Percentiles rank a stretch among this genome's conserved stretches.
Conservation (phyloP, 2,888 invertebrate genomes). For the Phasia obesa region DNA sequence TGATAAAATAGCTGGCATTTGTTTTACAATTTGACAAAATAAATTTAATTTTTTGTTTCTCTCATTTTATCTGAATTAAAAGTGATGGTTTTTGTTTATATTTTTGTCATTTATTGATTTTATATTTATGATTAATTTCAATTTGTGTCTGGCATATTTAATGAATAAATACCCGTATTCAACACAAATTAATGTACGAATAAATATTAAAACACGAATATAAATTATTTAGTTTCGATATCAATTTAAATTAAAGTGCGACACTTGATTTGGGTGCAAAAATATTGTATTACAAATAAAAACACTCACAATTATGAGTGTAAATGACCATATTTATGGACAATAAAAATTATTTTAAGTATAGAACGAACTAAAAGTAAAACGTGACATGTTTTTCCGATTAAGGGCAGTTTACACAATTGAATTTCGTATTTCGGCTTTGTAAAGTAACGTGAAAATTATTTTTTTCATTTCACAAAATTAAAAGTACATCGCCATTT, state of each 20-base stretch:
- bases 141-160: slow-evolving; percentile 67
- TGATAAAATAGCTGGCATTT: slow-evolving; percentile 23
- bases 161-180: slow-evolving; percentile 61
- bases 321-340: slow-evolving; percentile 58
- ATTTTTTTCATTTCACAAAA: too few relatives aligned
- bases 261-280: slow-evolving; percentile 18
- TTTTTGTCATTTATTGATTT: slow-evolving; percentile 59
- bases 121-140: slow-evolving; percentile 62
- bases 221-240: slow-evolving; percentile 35
- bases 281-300: background rate
- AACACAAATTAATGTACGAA: slow-evolving; percentile 46
- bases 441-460: background rate
- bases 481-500: too few relatives aligned
- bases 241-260: slow-evolving; percentile 64
- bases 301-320: slow-evolving; percentile 25
- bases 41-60: slow-evolving; percentile 5
- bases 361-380: slow-evolving; percentile 22
- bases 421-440: background rate
- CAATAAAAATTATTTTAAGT: slow-evolving; percentile 46
- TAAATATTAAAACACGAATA: slow-evolving; percentile 45
- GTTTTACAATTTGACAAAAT: background rate
- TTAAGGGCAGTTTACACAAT: slow-evolving; percentile 4
- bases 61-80: slow-evolving; percentile 23
- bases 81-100: background rate
- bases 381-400: slow-evolving; percentile 48